phyloP scores from a whole-genome alignment of 92 coral and sea anemone species.

The Porites cylindrica region DNA sequence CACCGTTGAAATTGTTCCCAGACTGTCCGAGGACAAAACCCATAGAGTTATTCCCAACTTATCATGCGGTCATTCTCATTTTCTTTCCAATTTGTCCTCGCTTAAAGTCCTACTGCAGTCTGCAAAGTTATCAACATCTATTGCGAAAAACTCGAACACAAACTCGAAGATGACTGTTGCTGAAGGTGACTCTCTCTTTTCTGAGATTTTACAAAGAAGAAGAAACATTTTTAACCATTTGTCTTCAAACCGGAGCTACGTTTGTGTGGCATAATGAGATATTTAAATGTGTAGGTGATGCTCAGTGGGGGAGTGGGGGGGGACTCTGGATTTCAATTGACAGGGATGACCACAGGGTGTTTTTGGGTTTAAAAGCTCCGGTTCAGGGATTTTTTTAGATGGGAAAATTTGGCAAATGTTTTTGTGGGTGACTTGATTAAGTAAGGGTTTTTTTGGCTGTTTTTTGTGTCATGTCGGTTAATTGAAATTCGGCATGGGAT shows the following conservation, averaged over 20 bases:
- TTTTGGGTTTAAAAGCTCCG: no score
- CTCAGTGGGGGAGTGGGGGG: neutral
- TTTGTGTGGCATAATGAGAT: constrained; percentile 10
- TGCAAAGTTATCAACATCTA: neutral
- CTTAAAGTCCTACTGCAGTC: neutral
- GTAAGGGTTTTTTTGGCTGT: no score
- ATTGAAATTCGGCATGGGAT: no score
- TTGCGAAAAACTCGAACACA: neutral
- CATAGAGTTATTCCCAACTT: neutral
- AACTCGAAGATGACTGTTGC: neutral
- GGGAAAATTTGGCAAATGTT: no score
- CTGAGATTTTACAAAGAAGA: constrained; percentile 13
- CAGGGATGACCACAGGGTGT: no score
- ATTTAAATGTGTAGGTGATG: neutral
- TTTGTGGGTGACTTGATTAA: no score
- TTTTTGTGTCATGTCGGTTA: no score
- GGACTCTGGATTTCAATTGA: no score
- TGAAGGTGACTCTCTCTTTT: constrained; percentile 6
- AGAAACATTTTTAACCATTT: neutral
- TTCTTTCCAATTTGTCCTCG: neutral
- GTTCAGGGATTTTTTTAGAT: no score
- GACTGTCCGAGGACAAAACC: neutral
- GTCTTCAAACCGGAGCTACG: constrained; percentile 6
- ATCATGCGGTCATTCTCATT: neutral
- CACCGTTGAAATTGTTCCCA: neutral